A percentile compares a stretch with the other conserved stretches of the same genome.
Evolutionary conservation across 2,888 invertebrate genomes (phyloP).

Genomic region (Linnaemya vulpina): DNA sequence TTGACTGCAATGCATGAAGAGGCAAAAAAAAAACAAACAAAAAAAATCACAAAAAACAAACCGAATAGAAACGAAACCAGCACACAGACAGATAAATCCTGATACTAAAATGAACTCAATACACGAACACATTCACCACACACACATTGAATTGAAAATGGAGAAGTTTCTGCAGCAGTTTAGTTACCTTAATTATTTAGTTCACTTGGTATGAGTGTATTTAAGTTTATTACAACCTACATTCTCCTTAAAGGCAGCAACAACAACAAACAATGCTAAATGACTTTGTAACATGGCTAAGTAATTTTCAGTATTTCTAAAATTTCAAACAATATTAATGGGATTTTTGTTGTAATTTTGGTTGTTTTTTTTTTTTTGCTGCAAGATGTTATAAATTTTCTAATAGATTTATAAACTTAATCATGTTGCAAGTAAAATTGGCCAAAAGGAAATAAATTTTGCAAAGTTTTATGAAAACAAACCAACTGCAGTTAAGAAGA

Average conservation of each 20-base stretch:
- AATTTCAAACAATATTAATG: constrained; percentile 37
- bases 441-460: constrained; percentile 24
- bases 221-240: constrained; percentile 62
- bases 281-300: constrained; percentile 47
- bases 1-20: constrained; percentile 59
- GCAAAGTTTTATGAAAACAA: background rate
- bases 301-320: constrained; percentile 31
- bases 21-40: too few species aligned
- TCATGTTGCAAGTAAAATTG: constrained; percentile 27
- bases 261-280: constrained; percentile 25
- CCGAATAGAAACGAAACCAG: constrained; percentile 38
- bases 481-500: constrained; percentile 3
- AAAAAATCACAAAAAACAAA: too few species aligned
- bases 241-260: constrained; percentile 6
- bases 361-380: too few species aligned
- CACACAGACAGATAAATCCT: constrained; percentile 45
- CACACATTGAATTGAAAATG: constrained; percentile 18
- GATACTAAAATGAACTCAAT: background rate
- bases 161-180: constrained; percentile 23
- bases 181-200: constrained; percentile 63
- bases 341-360: constrained; percentile 34
- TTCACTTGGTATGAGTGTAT: constrained; percentile 47
- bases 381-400: constrained; percentile 37
- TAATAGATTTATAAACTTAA: constrained; percentile 45
- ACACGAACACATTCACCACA: background rate